These are phyloP conservation scores for Emys orbicularis DNA, from an alignment of 2,797 vertebrate species.

Conservation along the genomic window DNA sequence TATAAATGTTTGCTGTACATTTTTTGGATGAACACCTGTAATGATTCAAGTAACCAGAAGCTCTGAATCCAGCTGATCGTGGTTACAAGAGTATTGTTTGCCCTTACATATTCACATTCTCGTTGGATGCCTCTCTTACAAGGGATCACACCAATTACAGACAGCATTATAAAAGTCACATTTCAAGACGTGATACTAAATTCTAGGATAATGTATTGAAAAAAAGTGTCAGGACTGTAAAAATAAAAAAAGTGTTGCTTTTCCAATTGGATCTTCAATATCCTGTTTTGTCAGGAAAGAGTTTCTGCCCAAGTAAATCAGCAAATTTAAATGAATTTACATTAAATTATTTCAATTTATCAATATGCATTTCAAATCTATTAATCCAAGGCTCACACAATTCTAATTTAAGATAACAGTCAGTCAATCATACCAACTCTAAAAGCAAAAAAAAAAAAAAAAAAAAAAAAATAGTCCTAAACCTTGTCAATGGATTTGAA, in stretches of 20 bases:
- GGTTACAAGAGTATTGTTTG: not conserved
- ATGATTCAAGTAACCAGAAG: not conserved
- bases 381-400: constrained; percentile 36
- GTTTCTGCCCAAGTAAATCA: not conserved
- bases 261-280: not conserved
- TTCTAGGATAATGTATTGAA: not conserved
- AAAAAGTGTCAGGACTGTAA: not conserved
- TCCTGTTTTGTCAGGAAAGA: not conserved
- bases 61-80: not conserved
- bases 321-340: constrained; percentile 10
- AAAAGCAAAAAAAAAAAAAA: constrained; percentile 42
- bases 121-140: not conserved
- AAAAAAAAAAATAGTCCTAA: not conserved
- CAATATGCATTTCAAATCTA: constrained; percentile 2
- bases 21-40: not conserved
- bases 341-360: constrained; percentile 40
- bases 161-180: not conserved
- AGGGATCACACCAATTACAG: not conserved
- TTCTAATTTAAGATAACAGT: constrained; percentile 47
- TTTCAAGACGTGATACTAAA: not conserved
- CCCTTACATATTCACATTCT: not conserved
- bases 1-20: not conserved
- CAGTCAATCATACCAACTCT: constrained; percentile 44
- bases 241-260: not conserved
- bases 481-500: constrained; percentile 30